These are phyloP conservation scores for Andricus grossulariae DNA, from an alignment of 1,140 invertebrate species.

Conservation along the genomic window DNA sequence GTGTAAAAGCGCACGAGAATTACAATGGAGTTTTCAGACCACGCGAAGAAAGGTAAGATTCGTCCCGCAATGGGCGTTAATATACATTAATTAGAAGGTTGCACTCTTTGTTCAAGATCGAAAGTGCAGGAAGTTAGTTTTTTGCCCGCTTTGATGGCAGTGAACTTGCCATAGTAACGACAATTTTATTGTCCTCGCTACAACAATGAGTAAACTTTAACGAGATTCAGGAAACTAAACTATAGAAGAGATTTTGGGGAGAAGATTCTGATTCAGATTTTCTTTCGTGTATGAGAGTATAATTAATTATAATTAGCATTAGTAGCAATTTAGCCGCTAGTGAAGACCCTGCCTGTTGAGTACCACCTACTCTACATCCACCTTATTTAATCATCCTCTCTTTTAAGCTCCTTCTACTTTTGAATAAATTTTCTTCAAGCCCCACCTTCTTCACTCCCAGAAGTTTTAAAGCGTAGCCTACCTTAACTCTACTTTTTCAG, in stretches of 20 bases:
- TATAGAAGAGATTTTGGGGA: not conserved
- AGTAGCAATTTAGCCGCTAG: no score
- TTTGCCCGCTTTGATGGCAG: not conserved
- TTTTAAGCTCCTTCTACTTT: no score
- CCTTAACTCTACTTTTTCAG: no score
- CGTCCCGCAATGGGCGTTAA: slow-evolving; percentile 18
- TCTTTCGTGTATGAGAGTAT: not conserved
- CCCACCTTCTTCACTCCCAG: no score
- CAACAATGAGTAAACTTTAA: slow-evolving; percentile 1
- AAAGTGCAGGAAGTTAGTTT: slow-evolving; percentile 18
- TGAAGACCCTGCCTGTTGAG: no score
- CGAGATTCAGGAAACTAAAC: not conserved
- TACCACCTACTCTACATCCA: no score
- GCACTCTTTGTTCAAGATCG: slow-evolving; percentile 27
- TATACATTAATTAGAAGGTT: slow-evolving; percentile 25
- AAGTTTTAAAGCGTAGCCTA: no score
- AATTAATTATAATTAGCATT: not conserved
- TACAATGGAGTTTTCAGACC: slow-evolving; percentile 9
- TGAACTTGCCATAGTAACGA: slow-evolving; percentile 21
- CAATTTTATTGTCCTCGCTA: slow-evolving; percentile 17
- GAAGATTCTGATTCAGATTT: not conserved
- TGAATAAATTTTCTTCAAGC: no score
- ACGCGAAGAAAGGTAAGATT: slow-evolving; percentile 25
- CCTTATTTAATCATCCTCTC: no score
- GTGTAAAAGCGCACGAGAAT: slow-evolving; percentile 12